phyloP scores from a whole-genome alignment of 2,797 vertebrate genomes.

The Muraenolepis orangiensis region DNA sequence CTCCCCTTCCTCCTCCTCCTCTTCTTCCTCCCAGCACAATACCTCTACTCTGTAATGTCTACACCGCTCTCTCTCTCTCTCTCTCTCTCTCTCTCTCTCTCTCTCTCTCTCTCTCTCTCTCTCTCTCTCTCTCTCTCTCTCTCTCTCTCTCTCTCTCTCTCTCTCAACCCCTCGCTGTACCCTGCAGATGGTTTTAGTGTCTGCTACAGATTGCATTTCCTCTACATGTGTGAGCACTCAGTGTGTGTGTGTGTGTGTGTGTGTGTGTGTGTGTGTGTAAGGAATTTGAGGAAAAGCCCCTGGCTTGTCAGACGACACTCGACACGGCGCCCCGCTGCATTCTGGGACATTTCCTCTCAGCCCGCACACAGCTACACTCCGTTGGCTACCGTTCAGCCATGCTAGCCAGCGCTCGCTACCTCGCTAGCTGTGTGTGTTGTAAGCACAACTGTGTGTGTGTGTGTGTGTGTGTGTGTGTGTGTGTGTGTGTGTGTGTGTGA shows the following conservation, averaged over 20 bases:
- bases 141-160: conserved; percentile 32
- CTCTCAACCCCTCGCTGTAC: conserved; percentile 21
- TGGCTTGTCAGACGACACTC: conserved; percentile 59
- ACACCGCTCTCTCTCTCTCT: conserved; percentile 1
- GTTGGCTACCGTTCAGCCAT: conserved; percentile 19
- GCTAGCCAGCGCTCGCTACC: neutral
- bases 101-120: conserved; percentile 34
- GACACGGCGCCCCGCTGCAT: conserved; percentile 18
- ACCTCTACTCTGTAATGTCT: neutral
- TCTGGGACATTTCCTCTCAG: conserved; percentile 63
- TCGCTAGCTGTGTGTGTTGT: neutral
- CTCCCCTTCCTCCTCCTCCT: neutral
- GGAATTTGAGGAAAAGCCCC: conserved; percentile 12
- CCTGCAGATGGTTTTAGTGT: neutral
- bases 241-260: conserved; percentile 11
- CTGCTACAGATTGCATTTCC: conserved; percentile 15
- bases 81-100: conserved; percentile 36
- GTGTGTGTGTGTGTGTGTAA: neutral
- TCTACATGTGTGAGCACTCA: conserved; percentile 38
- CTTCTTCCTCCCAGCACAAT: neutral
- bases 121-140: conserved; percentile 25
- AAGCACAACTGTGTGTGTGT: conserved; percentile 17
- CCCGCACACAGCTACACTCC: conserved; percentile 56
- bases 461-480: neutral
- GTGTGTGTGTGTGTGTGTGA: neutral